These are phyloP conservation scores for Acleris sparsana DNA, from an alignment of 2,888 invertebrate species.

Conservation along the genomic window DNA sequence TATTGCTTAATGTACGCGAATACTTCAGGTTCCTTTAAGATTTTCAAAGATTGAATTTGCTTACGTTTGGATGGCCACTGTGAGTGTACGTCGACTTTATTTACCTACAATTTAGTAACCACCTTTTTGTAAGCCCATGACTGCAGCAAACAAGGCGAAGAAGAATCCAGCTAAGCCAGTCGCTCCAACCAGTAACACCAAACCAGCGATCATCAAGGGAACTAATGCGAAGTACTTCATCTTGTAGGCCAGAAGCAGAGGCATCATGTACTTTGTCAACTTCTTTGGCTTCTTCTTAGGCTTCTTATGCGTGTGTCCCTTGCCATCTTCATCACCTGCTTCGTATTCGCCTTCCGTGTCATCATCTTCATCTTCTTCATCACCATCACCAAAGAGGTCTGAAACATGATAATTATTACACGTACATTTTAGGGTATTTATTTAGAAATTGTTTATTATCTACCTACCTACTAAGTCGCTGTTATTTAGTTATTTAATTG, in stretches of 20 bases:
- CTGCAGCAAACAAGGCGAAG: constrained; percentile 93
- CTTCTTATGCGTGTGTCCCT: constrained; percentile 45
- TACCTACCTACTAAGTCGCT: background rate
- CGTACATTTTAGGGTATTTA: no score
- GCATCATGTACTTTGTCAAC: constrained; percentile 88
- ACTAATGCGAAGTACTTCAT: constrained; percentile 91
- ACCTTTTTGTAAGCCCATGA: constrained; percentile 88
- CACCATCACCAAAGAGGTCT: constrained; percentile 71
- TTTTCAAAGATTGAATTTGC: constrained; percentile 42
- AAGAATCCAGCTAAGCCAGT: constrained; percentile 94
- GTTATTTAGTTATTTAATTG: background rate
- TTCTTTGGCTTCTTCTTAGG: constrained; percentile 65
- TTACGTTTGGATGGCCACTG: constrained; percentile 70
- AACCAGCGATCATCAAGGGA: constrained; percentile 88
- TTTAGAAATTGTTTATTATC: no score
- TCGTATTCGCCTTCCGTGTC: constrained; percentile 60
- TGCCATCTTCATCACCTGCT: constrained; percentile 53
- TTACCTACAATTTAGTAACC: constrained; percentile 57
- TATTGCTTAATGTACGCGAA: constrained; percentile 4
- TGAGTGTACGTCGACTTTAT: constrained; percentile 62
- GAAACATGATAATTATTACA: constrained; percentile 39
- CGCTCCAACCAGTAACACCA: constrained; percentile 89
- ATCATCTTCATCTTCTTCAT: constrained; percentile 59
- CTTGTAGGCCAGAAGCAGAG: constrained; percentile 91
- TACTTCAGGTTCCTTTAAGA: background rate